Base-by-base conservation (phyloP, 30 jellyfish, hydroid and myxozoan species). In the Hydractinia echinata region DNA sequence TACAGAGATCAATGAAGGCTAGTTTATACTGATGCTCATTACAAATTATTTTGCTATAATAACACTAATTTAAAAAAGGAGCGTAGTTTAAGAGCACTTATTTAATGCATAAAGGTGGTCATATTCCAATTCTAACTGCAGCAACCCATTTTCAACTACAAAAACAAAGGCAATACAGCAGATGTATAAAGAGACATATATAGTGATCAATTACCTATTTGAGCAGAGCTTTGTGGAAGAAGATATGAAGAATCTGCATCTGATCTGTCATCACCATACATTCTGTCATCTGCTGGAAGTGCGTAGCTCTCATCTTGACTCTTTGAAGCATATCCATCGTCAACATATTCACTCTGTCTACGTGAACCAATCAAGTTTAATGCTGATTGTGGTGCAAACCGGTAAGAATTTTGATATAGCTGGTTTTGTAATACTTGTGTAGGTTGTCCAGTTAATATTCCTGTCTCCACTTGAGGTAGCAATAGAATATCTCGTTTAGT, bases 401-500 rank as follows among this genome's bases (percentile, higher is more conserved):
- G 4, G 10, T 51, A 6, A n/a, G 19, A 44, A 64, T 64, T 64
- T 4, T 64, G 74, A 64, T 64, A 64, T n/a, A 64, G 74, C 39
- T 64, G 74, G 39, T 64, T 64, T 64, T 64, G 74, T 0, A 64
- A 64, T n/a, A 64, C 74, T 13, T 64, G 74, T 0, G 74, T 13
- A n/a, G 74, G 39, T 64, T 64, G 74, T 7, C 39, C 74, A 7
- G 51, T 51, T n/a, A 64, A 51, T 1, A 13, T 51, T n/a, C 39
- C 39, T 64, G 39, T 44, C 3, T 64, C 74, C 19, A 67, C 66
- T 30, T 52, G 68, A 48, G 70, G 44, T 7, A 74, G 54, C 68
- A 74, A 54, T 1, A 74, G 7, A 44, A 74, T 74, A 74, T 74
- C 83, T 74, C 83, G 51, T 58, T 55, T 74, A 49, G 66, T 49